Conservation (phyloP, 2,113 vertebrate genomes). For the Nibea albiflora region DNA sequence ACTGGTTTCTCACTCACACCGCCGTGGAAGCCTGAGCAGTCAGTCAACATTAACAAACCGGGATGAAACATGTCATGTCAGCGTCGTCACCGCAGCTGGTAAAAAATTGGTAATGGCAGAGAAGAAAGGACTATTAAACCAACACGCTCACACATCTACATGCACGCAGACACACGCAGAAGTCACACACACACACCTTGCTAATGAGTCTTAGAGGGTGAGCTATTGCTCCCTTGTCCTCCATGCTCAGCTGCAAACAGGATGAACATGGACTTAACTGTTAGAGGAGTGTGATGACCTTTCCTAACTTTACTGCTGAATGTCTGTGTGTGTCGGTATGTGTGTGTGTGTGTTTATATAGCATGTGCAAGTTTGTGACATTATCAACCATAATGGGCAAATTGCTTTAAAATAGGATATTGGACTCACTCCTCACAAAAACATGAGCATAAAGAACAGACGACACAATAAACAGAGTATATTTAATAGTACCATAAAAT, state of each 20-base stretch:
- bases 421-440: neutral
- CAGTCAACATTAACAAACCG: neutral
- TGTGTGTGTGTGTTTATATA: slow-evolving; percentile 4
- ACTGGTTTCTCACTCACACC: neutral
- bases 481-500: neutral
- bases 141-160: neutral
- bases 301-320: slow-evolving; percentile 43
- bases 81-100: neutral
- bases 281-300: slow-evolving; percentile 51
- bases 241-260: slow-evolving; percentile 53
- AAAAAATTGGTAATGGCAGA: neutral
- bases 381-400: neutral
- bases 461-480: no score
- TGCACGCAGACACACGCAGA: neutral
- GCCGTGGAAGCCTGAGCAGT: neutral
- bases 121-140: neutral
- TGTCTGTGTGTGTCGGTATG: neutral
- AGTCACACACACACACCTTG: slow-evolving; percentile 19
- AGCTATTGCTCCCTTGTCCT: slow-evolving; percentile 41
- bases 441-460: neutral
- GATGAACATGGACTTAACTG: slow-evolving; percentile 63
- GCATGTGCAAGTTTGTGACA: neutral
- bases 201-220: slow-evolving; percentile 50
- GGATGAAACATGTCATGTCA: neutral
- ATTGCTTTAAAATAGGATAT: neutral